Evolutionary conservation across 2,113 vertebrate species (phyloP), one percentile per base, ranked within the genome.

Genomic region (Periophthalmodon schlosseri): DNA sequence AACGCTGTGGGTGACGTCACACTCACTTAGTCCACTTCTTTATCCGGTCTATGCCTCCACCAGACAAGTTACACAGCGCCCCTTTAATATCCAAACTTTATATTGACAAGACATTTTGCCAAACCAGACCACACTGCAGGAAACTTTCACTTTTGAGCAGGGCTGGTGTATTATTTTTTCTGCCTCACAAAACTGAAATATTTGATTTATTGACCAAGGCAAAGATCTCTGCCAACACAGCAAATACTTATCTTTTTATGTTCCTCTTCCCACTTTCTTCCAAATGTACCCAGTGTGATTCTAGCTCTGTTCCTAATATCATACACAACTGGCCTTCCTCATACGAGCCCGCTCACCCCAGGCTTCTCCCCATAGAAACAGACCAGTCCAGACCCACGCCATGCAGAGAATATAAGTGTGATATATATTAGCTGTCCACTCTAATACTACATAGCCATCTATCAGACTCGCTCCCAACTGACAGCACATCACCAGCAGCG

Each of bases 341-440:
- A 8, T n/a, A 7, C 64, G 67, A 58, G 34, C 74, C 44, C 47
- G 14, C 52, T 69, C 33, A 83, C 81, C 73, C 79, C 75, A 69
- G 81, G 78, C 79, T 77, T 73, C 68, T 70, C 78, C 52, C 64
- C 54, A 39, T 68, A 61, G 39, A 80, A 73, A 75, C 50, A 80
- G 81, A 68, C 57, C 70, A 82, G 76, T 68, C 66, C 65, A 39
- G 65, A 72, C 66, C 73, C 72, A 70, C 49, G 76, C 64, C 81
- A 69, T 70, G 49, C 68, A 72, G 65, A 84, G 83, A 91, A 90
- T 89, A 91, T 90, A 91, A 88, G 84, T 83, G 85, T 93, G 93
- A 93, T 94, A 92, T 95, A 93, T 93, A 93, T 94, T 93, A 89
- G 90, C 90, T 47, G 93, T 94, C 92, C 91, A 89, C 93, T 94